Percentiles rank a stretch among this genome's conserved stretches.
These are phyloP conservation scores for Tragulus kanchil DNA, from an alignment of 2,113 vertebrate species.

Conservation along the genomic window DNA sequence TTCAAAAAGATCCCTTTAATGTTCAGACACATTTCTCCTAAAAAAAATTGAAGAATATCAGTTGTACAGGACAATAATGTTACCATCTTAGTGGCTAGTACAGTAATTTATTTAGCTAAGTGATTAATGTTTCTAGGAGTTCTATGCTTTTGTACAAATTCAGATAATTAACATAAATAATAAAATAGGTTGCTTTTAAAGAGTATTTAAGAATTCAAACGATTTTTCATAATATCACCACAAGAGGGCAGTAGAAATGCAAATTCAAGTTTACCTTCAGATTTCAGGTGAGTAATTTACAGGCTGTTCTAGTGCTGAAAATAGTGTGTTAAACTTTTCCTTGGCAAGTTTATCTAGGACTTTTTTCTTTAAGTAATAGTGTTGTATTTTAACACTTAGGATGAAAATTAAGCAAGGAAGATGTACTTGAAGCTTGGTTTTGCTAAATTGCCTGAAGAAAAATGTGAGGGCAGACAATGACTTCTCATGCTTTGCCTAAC, in stretches of 20 bases:
- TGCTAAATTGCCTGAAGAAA: constrained; percentile 47
- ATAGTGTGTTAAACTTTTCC: not conserved
- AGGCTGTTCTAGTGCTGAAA: not conserved
- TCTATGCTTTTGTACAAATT: constrained; percentile 22
- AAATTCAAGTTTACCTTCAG: constrained; percentile 19
- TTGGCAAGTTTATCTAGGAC: not conserved
- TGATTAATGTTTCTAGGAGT: not conserved
- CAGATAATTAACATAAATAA: not conserved
- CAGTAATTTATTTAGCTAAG: not conserved
- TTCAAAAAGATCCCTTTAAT: not conserved
- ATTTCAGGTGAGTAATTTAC: constrained; percentile 10
- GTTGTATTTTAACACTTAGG: not conserved
- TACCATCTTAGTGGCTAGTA: not conserved
- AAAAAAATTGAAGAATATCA: not conserved
- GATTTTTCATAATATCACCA: constrained; percentile 70
- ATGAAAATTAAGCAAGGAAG: too few species aligned
- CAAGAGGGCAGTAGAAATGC: constrained; percentile 80
- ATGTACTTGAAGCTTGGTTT: constrained; percentile 19
- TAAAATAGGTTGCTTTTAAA: too few species aligned
- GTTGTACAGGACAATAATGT: not conserved
- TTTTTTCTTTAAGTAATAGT: not conserved
- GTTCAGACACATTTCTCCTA: not conserved
- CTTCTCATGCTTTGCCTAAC: constrained; percentile 67
- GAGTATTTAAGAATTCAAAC: fast-evolving
- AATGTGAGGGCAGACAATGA: constrained; percentile 21